phyloP scores from a whole-genome alignment of 2,797 vertebrate genomes.

The Sternarchorhynchus goeldii region DNA sequence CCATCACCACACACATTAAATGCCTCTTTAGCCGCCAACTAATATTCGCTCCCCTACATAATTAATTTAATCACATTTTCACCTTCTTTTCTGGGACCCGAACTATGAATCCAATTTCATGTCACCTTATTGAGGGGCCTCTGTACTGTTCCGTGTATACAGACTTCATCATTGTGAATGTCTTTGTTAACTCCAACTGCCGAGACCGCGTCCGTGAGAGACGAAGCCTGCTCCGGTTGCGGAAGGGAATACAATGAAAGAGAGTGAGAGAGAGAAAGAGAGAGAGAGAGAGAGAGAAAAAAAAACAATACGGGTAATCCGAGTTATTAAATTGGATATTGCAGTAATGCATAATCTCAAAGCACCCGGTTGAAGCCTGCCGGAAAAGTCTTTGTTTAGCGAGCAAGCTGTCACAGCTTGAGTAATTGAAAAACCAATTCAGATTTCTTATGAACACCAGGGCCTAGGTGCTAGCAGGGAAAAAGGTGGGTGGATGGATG shows the following conservation, averaged over 20 bases:
- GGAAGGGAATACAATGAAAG: conserved; percentile 75
- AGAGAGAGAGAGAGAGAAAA: not conserved
- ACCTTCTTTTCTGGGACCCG: conserved; percentile 65
- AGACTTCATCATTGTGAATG: conserved; percentile 66
- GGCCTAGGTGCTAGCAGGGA: conserved; percentile 56
- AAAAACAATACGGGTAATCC: conserved; percentile 79
- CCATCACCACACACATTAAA: conserved; percentile 69
- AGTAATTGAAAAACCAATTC: conserved; percentile 85
- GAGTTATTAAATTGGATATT: conserved; percentile 83
- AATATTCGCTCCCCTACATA: conserved; percentile 67
- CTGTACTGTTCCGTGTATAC: conserved; percentile 63
- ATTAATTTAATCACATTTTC: conserved; percentile 77
- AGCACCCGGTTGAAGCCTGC: conserved; percentile 73
- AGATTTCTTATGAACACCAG: conserved; percentile 68
- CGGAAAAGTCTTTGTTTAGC: conserved; percentile 80
- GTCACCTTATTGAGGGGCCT: conserved; percentile 63
- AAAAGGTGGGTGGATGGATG: conserved; percentile 69
- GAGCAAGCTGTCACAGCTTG: conserved; percentile 67
- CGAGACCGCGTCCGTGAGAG: conserved; percentile 56
- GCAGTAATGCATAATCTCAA: conserved; percentile 78
- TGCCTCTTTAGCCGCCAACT: conserved; percentile 65
- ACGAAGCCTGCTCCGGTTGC: conserved; percentile 64
- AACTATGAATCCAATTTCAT: conserved; percentile 73
- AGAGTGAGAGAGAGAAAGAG: conserved; percentile 29
- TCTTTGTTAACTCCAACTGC: conserved; percentile 69